Conservation (phyloP, 2,797 vertebrate species). For the Clamator glandarius region DNA sequence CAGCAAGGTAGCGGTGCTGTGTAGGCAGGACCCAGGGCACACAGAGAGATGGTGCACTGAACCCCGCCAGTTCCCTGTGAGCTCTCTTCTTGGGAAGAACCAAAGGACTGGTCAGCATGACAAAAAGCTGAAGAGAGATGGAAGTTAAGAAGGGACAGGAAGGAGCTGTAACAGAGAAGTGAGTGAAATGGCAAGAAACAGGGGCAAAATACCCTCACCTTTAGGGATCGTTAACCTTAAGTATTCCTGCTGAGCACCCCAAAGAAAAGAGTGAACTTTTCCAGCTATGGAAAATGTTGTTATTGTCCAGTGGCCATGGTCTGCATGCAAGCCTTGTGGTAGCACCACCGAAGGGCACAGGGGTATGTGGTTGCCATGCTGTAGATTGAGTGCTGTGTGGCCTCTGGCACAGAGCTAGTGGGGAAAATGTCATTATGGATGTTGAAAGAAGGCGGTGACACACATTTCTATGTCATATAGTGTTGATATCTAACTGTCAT, state of each 20-base stretch:
- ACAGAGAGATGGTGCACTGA: too few relatives aligned
- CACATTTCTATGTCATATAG: background rate
- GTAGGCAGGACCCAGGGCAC: background rate
- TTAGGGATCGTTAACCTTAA: background rate
- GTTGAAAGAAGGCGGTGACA: background rate
- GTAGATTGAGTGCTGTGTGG: background rate
- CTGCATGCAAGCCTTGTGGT: background rate
- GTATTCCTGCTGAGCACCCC: background rate
- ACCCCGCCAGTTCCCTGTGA: background rate
- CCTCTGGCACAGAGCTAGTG: background rate
- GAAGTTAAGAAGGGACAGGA: background rate
- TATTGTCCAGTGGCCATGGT: background rate
- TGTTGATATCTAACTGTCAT: background rate
- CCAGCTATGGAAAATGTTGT: background rate
- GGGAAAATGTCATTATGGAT: background rate
- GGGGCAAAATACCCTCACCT: background rate
- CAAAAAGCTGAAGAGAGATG: background rate
- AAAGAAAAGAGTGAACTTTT: background rate
- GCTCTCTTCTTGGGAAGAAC: background rate
- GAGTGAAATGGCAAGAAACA: background rate
- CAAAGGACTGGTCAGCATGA: accelerated
- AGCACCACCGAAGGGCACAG: background rate
- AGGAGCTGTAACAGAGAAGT: background rate
- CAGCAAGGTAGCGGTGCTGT: background rate
- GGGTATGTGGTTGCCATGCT: background rate